Base-by-base conservation (phyloP, 2,888 invertebrate species). In the Xestoiulus laeticollis region DNA sequence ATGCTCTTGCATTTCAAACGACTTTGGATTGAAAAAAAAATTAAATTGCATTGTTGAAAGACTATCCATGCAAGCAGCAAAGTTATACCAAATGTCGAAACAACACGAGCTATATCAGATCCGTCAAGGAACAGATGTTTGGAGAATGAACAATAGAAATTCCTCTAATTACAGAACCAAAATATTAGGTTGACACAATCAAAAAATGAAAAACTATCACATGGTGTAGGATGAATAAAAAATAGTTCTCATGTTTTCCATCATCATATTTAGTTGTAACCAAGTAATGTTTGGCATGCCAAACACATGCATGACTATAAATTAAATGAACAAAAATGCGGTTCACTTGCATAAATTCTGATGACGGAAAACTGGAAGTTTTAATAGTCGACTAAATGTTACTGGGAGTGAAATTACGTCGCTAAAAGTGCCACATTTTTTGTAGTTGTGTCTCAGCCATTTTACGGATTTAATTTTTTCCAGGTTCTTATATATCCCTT, bases 131-230 rank as follows among this genome's bases (percentile, higher is more conserved):
- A 68, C 68, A 68, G 68, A 68, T 68, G 68, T 26, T 68, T 22
- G 68, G 26, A 22, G 68, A 68, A 68, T 68, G 68, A 68, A 68
- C 68, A 68, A 68, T 68, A 68, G 26, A 68, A 59, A 68, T n/a
- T 68, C 5, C 68, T 68, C 68, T 10, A 26, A 68, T 68, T 68
- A 26, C 68, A 68, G 68, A 8, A 3, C 26, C 26, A 68, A 38
- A 26, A 68, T 68, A 68, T 26, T 68, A 68, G 26, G 12, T 26
- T 68, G 26, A 68, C 22, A 26, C 26, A 68, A 68, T 26, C 12
- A 26, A 68, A 5, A n/a, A 38, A 5, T 38, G 33, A 68, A 68
- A 26, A 68, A 26, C 22, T 2, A 68, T 2, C 68, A 68, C 26
- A 68, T 68, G 68, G 68, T 22, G 68, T 26, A 68, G 10, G 12